These are phyloP conservation scores for Lanius collurio DNA, from an alignment of 2,113 vertebrate genomes.

Conservation along the genomic window DNA sequence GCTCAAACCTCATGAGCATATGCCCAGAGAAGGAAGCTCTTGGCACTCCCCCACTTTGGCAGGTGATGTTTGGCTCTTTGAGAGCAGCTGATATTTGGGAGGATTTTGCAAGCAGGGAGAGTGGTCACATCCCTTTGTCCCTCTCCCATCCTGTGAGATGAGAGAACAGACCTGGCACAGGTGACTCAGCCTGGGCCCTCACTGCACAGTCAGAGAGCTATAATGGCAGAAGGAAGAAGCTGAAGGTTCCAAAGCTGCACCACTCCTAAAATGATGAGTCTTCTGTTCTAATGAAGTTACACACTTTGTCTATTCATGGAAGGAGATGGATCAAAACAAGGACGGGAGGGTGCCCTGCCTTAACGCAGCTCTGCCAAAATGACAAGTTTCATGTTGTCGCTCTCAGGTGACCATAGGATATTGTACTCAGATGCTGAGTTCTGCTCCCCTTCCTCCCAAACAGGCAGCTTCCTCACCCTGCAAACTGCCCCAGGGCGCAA, in stretches of 20 bases:
- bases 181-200: neutral
- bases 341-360: neutral
- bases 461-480: constrained; percentile 34
- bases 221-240: neutral
- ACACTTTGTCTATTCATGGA: neutral
- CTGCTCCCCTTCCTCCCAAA: constrained; percentile 37
- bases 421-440: constrained; percentile 1
- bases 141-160: neutral
- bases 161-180: neutral
- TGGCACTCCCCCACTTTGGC: neutral
- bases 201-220: neutral
- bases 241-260: neutral
- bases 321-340: neutral
- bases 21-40: neutral
- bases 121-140: neutral
- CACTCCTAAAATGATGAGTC: neutral
- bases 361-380: neutral
- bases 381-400: neutral
- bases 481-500: constrained; percentile 51
- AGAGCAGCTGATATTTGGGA: neutral
- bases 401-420: neutral
- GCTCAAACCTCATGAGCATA: neutral
- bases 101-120: neutral
- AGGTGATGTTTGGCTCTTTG: neutral
- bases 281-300: neutral